phyloP scores from a whole-genome alignment of 2,113 vertebrate species.

The Machaerirhynchus nigripectus region DNA sequence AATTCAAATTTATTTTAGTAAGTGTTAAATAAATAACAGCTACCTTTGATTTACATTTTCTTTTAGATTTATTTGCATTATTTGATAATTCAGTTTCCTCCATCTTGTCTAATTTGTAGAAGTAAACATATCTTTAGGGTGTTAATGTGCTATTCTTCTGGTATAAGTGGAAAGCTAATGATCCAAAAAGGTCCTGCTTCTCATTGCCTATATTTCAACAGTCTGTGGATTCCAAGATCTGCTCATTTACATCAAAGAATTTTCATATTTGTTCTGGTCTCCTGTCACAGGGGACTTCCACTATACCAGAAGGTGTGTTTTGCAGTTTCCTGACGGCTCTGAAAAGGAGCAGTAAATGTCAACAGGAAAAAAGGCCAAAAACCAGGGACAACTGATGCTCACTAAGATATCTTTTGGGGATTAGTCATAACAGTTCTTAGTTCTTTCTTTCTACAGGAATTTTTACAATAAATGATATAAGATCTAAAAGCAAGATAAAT shows the following conservation, averaged over 20 bases:
- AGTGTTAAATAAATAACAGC: background rate
- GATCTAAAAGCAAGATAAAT: background rate
- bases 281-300: background rate
- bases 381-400: background rate
- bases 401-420: background rate
- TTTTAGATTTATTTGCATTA: background rate
- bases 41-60: background rate
- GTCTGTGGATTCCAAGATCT: background rate
- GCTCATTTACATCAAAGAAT: background rate
- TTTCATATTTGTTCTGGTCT: background rate
- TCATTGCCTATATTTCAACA: background rate
- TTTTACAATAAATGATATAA: background rate
- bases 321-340: slow-evolving; percentile 5
- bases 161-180: background rate
- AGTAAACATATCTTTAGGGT: background rate
- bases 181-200: background rate
- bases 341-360: slow-evolving; percentile 17
- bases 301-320: background rate
- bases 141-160: background rate
- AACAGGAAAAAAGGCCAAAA: slow-evolving; percentile 38
- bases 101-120: background rate
- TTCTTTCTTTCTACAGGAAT: background rate
- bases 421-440: background rate
- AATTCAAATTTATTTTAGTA: background rate
- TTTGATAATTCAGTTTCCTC: background rate